Percentiles rank a stretch among this genome's conserved stretches.
phyloP scores from a whole-genome alignment of 2,888 invertebrate species.

The Noctua janthina region DNA sequence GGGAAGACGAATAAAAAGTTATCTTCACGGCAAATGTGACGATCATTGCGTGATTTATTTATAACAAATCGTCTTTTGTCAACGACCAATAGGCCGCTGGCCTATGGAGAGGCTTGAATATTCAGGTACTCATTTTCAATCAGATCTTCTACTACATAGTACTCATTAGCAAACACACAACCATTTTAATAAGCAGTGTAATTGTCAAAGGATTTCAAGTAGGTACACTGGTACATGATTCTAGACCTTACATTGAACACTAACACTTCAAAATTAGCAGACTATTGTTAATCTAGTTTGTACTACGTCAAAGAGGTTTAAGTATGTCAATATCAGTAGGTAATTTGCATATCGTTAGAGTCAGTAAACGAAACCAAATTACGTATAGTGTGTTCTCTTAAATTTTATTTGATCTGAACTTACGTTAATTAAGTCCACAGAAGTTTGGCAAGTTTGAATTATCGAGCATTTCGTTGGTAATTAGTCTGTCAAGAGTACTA shows the following conservation, averaged over 20 bases:
- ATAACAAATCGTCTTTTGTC: neutral
- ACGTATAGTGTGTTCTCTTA: neutral
- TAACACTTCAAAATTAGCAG: constrained; percentile 33
- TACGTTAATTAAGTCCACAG: constrained; percentile 8
- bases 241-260: neutral
- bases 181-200: neutral
- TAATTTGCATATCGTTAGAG: constrained; percentile 45
- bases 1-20: constrained; percentile 66
- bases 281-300: constrained; percentile 40
- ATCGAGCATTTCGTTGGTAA: neutral
- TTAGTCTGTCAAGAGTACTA: neutral
- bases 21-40: neutral
- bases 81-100: neutral
- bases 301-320: constrained; percentile 1
- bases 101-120: neutral
- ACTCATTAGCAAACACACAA: neutral
- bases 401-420: constrained; percentile 16
- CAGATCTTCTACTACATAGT: neutral
- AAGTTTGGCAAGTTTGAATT: constrained; percentile 17
- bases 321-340: constrained; percentile 45
- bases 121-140: neutral
- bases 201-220: neutral
- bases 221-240: neutral
- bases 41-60: neutral
- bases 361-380: constrained; percentile 12